Evolutionary conservation across 2,888 invertebrate genomes (phyloP).

Genomic region (Apoda limacodes): DNA sequence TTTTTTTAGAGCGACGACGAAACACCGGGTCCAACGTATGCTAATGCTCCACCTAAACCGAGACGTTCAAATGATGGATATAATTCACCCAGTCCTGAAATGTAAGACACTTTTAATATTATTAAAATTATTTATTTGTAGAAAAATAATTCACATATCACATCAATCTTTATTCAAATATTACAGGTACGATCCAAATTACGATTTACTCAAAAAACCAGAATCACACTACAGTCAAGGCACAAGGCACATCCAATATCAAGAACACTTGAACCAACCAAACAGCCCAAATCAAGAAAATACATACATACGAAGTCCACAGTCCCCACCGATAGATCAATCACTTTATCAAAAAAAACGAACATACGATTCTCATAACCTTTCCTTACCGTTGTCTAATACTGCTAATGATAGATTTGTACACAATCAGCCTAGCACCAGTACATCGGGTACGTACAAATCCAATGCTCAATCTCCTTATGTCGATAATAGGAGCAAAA

Average conservation of each 20-base stretch:
- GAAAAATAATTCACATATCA: too few relatives aligned
- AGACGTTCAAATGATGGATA: conserved; percentile 82
- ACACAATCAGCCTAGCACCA: conserved; percentile 39
- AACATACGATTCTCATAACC: conserved; percentile 55
- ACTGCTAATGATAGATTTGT: conserved; percentile 49
- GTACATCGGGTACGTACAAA: conserved; percentile 43
- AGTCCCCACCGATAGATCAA: conserved; percentile 52
- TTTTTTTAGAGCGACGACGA: conserved; percentile 48
- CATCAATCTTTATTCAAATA: too few relatives aligned
- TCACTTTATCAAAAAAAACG: conserved; percentile 48
- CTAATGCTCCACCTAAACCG: conserved; percentile 91
- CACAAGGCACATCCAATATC: conserved; percentile 51
- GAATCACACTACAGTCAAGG: conserved; percentile 62
- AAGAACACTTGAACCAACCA: conserved; percentile 48
- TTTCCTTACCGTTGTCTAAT: conserved; percentile 57
- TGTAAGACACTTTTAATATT: conserved; percentile 36
- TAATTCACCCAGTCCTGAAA: conserved; percentile 80
- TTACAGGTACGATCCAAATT: conserved; percentile 68
- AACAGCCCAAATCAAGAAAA: conserved; percentile 53
- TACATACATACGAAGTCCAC: conserved; percentile 64
- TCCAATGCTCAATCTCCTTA: conserved; percentile 64
- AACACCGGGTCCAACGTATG: conserved; percentile 77
- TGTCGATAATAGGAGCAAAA: conserved; percentile 54
- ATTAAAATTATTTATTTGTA: conserved; percentile 8
- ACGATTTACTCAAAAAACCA: conserved; percentile 64